These are phyloP conservation scores for Lerista edwardsae DNA, from an alignment of 2,797 vertebrate species.

Conservation along the genomic window DNA sequence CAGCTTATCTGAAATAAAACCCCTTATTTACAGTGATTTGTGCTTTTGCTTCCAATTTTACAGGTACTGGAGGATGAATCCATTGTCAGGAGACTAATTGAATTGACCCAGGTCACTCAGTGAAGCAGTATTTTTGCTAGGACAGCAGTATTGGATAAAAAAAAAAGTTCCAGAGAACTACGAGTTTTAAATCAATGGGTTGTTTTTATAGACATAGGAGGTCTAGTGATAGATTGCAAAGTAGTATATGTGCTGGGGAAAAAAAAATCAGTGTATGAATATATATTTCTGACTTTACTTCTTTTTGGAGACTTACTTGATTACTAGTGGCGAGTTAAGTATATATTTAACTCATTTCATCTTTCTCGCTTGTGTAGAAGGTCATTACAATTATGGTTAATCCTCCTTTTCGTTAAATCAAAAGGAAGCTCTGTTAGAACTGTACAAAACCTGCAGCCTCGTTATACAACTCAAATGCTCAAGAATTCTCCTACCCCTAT, in stretches of 20 bases:
- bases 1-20: background rate
- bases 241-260: background rate
- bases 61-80: background rate
- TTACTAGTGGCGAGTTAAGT: background rate
- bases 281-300: background rate
- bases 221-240: constrained; percentile 9
- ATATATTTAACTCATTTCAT: background rate
- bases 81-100: constrained; percentile 2
- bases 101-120: constrained; percentile 14
- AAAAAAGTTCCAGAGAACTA: background rate
- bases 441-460: background rate
- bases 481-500: background rate
- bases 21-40: background rate
- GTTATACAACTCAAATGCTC: background rate
- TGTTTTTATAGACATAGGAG: background rate
- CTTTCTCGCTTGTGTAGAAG: background rate
- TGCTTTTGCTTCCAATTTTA: constrained; percentile 7
- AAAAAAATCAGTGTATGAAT: constrained; percentile 15
- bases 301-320: background rate
- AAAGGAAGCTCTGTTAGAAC: background rate
- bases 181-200: constrained; percentile 24
- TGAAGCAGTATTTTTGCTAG: constrained; percentile 16
- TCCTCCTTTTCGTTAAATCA: background rate
- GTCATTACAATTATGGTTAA: background rate
- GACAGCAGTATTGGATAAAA: constrained; percentile 1